Base-by-base conservation (phyloP, 2,888 invertebrate genomes). In the Ophioninae sp. region DNA sequence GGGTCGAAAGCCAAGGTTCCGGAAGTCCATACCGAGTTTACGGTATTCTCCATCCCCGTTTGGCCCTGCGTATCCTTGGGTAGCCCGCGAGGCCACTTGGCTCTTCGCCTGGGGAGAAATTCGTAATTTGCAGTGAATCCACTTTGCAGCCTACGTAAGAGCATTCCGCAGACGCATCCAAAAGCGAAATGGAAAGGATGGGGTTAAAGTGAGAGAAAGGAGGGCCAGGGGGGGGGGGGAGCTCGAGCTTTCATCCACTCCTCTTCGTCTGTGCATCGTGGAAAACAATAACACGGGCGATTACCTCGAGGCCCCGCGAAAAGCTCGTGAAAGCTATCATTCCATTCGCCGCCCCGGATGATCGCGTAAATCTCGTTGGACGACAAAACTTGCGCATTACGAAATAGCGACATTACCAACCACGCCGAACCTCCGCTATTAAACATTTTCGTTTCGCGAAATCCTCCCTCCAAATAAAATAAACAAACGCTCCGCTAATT, bases 231-330 rank as follows among this genome's bases (percentile, higher is more conserved):
- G 20, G 67, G 20, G 30, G 44, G 22, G 2, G 13, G 13, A 51
- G 22, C 56, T 76, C 39, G 37, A 39, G 56, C 41, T 64, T 44
- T 51, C 10, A 71, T 65, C 81, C 51, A 41, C 39, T 63, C 56
- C 68, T 51, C 79, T 30, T 58, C 8, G 44, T 61, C 37, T 71
- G 37, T 58, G 84, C 86, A 82, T 86, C 84, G 87, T 80, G 79
- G 86, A 86, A 88, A 88, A 88, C 89, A 89, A 88, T 89, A 88
- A 88, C 86, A 88, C 88, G 87, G 87, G 76, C 88, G 87, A 88
- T 89, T 88, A 88, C 87, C 87, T 86, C 82, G 86, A 85, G 85
- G 86, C 85, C 81, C 85, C 81, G 68, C 23, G 51, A 2, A 72
- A 86, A 86, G 84, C 86, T 86, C 84, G 85, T 85, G 74, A 73